phyloP scores from a whole-genome alignment of 2,888 invertebrate genomes.

The Paralinhomoeus sp. region DNA sequence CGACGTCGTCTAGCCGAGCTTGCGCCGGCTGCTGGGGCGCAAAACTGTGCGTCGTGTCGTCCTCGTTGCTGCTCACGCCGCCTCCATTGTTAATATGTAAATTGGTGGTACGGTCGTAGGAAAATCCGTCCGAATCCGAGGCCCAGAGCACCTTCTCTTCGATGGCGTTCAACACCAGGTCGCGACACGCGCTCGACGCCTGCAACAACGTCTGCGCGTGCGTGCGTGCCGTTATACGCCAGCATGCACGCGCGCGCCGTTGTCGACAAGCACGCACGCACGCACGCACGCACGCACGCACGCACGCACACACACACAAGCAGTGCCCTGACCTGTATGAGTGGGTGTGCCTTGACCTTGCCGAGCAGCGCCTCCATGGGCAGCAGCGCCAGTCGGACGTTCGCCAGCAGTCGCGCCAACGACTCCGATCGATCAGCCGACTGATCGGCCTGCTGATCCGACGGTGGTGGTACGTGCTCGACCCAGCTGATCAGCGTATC shows the following conservation, averaged over 20 bases:
- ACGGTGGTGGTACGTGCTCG: too few relatives aligned
- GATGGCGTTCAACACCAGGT: constrained; percentile 28
- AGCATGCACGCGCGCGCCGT: too few relatives aligned
- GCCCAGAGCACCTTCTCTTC: constrained; percentile 1
- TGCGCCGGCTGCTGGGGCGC: constrained; percentile 14
- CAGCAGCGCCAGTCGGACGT: constrained; percentile 28
- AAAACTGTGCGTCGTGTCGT: neutral
- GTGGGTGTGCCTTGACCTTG: constrained; percentile 10
- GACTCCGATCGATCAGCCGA: constrained; percentile 19
- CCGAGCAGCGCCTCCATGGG: constrained; percentile 24
- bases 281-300: too few relatives aligned
- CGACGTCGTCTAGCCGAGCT: neutral
- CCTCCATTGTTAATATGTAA: too few relatives aligned
- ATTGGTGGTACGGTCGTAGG: too few relatives aligned
- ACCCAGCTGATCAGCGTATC: constrained; percentile 31
- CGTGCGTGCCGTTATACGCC: too few relatives aligned
- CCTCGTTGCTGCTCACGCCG: too few relatives aligned
- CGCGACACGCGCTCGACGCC: constrained; percentile 26
- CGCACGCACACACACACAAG: too few relatives aligned
- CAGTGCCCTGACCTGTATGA: constrained; percentile 6
- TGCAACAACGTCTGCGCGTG: constrained; percentile 9
- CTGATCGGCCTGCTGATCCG: constrained; percentile 18
- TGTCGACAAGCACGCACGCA: too few relatives aligned
- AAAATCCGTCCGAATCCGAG: too few relatives aligned
- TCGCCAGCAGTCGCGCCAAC: constrained; percentile 21